These are phyloP conservation scores for Amazona vittata DNA, from an alignment of 2,113 vertebrate genomes.

Conservation along the genomic window DNA sequence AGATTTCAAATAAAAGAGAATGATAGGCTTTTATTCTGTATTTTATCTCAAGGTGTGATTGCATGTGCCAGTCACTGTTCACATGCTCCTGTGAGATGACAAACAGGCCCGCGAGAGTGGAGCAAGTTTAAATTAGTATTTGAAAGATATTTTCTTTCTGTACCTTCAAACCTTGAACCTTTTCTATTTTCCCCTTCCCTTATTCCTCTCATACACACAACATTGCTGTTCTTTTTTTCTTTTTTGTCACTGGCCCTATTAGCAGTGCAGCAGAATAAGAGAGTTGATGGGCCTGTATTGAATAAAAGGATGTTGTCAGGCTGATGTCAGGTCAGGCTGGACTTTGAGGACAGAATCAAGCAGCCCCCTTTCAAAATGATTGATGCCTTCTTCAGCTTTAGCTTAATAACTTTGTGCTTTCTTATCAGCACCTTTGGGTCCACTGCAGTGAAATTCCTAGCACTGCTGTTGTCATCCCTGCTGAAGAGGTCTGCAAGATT, in stretches of 20 bases:
- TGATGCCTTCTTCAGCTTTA: slow-evolving; percentile 20
- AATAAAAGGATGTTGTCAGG: slow-evolving; percentile 17
- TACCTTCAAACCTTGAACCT: background rate
- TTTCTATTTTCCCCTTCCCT: background rate
- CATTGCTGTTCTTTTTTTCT: background rate
- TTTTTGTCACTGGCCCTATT: background rate
- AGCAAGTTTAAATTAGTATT: background rate
- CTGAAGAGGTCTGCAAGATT: background rate
- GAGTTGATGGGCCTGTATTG: background rate
- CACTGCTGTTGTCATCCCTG: background rate
- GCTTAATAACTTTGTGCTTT: slow-evolving; percentile 25
- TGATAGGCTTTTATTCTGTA: background rate
- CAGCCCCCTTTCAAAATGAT: slow-evolving; percentile 16
- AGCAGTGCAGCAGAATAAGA: background rate
- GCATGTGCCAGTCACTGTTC: background rate
- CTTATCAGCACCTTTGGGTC: background rate
- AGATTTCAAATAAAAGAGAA: slow-evolving; percentile 21
- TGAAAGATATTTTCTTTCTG: background rate
- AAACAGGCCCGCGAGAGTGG: background rate
- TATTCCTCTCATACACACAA: background rate
- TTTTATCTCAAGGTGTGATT: background rate
- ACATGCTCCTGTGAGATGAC: background rate
- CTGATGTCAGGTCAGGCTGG: background rate
- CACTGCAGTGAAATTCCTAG: background rate
- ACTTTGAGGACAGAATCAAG: slow-evolving; percentile 22